Conservation (phyloP, 2,888 invertebrate genomes). For the Taenaris catops region DNA sequence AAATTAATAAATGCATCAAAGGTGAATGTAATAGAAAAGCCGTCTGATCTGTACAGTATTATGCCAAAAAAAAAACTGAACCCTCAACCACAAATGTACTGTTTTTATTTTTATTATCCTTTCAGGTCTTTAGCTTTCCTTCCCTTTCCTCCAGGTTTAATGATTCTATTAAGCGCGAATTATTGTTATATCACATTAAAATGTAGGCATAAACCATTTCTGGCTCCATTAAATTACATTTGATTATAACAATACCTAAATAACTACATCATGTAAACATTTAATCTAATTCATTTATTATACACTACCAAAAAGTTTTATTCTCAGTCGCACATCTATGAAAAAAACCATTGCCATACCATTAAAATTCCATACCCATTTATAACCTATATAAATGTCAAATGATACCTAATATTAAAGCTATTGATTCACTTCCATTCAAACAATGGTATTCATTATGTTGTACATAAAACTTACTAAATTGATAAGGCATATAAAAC, state of each 20-base stretch:
- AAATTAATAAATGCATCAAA: conserved; percentile 62
- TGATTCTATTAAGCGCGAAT: no score
- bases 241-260: conserved; percentile 13
- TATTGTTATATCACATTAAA: conserved; percentile 46
- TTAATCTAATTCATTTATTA: conserved; percentile 11
- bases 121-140: no score
- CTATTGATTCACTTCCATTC: conserved; percentile 15
- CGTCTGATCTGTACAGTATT: no score
- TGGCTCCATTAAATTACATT: conserved; percentile 37
- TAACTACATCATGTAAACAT: conserved; percentile 6
- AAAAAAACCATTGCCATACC: conserved; percentile 5
- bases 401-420: conserved; percentile 16
- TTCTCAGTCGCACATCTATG: conserved; percentile 10
- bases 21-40: conserved; percentile 1
- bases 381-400: conserved; percentile 11
- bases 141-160: no score
- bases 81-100: conserved; percentile 1
- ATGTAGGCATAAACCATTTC: conserved; percentile 31
- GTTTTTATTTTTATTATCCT: conserved; percentile 5
- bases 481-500: no score
- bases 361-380: conserved; percentile 7
- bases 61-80: no score
- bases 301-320: not conserved
- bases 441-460: no score
- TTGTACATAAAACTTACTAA: no score